phyloP scores from a whole-genome alignment of 2,797 vertebrate genomes.

The Phalloptychus januarius region DNA sequence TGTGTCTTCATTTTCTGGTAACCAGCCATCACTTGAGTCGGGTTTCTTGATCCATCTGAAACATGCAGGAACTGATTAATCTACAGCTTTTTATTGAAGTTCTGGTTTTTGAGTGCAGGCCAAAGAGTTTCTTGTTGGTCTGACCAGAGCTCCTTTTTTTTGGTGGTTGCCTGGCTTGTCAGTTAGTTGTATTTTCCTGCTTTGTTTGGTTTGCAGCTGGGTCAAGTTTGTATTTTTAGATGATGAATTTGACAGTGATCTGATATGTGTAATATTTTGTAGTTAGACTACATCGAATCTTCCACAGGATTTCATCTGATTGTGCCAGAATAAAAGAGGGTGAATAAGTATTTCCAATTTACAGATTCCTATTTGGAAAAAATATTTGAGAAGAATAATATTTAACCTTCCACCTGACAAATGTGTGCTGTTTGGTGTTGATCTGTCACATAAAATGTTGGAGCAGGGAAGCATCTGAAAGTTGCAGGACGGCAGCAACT shows the following conservation, averaged over 20 bases:
- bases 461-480: no score
- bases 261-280: neutral
- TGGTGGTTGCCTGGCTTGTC: neutral
- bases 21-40: neutral
- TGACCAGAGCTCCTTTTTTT: neutral
- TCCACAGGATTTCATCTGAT: neutral
- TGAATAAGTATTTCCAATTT: neutral
- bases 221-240: neutral
- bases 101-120: neutral
- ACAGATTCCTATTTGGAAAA: neutral
- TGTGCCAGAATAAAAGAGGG: neutral
- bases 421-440: neutral
- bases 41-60: neutral
- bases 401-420: neutral
- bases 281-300: neutral
- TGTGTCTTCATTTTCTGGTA: neutral
- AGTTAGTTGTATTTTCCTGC: neutral
- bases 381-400: neutral
- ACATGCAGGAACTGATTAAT: neutral
- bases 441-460: neutral
- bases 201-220: neutral
- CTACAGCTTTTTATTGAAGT: neutral
- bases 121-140: neutral
- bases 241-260: neutral
- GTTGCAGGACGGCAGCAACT: no score